Evolutionary conservation across 2,888 invertebrate genomes (phyloP).

Genomic region (Catocala sponsa): DNA sequence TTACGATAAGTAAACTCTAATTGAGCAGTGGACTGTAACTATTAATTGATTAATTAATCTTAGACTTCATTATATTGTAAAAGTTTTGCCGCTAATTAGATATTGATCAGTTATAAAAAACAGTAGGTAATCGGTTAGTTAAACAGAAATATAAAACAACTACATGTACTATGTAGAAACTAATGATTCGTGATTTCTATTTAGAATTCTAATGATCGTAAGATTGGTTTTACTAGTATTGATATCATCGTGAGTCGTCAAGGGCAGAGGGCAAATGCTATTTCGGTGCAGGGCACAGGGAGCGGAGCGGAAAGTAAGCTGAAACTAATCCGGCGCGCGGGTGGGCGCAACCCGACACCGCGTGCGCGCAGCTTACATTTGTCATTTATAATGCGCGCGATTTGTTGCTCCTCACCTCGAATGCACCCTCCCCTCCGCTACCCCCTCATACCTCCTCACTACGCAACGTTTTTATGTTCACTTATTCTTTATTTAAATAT

Average conservation of each 20-base stretch:
- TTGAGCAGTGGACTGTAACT: no score
- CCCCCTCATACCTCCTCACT: slow-evolving; percentile 31
- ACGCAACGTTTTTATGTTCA: slow-evolving; percentile 78
- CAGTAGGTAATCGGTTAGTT: no score
- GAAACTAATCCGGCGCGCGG: slow-evolving; percentile 84
- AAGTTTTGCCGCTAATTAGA: no score
- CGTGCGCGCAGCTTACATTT: slow-evolving; percentile 84
- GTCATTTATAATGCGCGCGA: slow-evolving; percentile 88
- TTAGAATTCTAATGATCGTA: slow-evolving; percentile 12
- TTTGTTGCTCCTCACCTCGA: slow-evolving; percentile 83
- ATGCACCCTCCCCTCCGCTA: slow-evolving; percentile 35
- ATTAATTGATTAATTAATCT: no score
- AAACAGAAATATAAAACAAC: no score
- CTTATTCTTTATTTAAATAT: slow-evolving; percentile 84
- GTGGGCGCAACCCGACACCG: slow-evolving; percentile 86
- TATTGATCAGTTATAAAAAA: no score
- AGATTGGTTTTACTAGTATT: slow-evolving; percentile 58
- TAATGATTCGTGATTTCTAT: not conserved
- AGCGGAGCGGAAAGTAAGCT: slow-evolving; percentile 80
- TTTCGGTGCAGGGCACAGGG: slow-evolving; percentile 61
- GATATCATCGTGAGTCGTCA: slow-evolving; percentile 71
- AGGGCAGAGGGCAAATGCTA: slow-evolving; percentile 79
- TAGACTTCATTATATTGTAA: no score
- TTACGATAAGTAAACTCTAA: not conserved
- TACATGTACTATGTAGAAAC: no score